These are phyloP conservation scores for Drosophila cardini DNA, from an alignment of 1,140 invertebrate species.

Conservation along the genomic window DNA sequence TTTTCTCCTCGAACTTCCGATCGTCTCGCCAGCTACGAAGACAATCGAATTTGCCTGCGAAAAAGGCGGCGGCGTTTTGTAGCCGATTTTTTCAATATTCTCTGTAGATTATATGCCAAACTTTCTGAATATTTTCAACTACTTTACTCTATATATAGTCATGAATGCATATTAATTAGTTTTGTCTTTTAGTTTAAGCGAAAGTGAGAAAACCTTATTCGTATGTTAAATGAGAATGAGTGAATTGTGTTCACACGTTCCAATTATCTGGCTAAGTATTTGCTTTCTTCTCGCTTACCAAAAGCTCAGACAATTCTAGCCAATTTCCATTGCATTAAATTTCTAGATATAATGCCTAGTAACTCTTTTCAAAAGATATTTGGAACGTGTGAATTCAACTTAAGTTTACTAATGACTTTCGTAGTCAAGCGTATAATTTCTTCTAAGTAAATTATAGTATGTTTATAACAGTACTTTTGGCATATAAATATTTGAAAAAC, in stretches of 20 bases:
- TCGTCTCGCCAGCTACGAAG: background rate
- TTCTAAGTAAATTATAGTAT: background rate
- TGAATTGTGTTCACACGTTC: slow-evolving; percentile 32
- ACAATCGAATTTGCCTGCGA: slow-evolving; percentile 31
- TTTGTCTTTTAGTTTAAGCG: background rate
- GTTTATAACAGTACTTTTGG: too few relatives aligned
- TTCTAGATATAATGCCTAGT: background rate
- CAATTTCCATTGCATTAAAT: slow-evolving; percentile 28
- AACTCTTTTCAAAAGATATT: slow-evolving; percentile 18
- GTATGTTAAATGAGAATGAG: background rate
- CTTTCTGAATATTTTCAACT: background rate
- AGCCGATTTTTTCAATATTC: slow-evolving; percentile 6
- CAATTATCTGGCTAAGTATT: slow-evolving; percentile 34
- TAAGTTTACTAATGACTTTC: background rate
- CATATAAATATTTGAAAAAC: too few relatives aligned
- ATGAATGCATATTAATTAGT: background rate
- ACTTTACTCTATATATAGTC: background rate
- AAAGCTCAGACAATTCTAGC: slow-evolving; percentile 41
- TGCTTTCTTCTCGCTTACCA: slow-evolving; percentile 24
- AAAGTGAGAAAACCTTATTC: slow-evolving; percentile 4
- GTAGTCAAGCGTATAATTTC: background rate
- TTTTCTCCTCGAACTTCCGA: background rate
- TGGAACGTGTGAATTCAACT: slow-evolving; percentile 30
- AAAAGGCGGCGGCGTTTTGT: slow-evolving; percentile 50
- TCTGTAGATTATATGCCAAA: slow-evolving; percentile 11